These are phyloP conservation scores for Gymnothorax javanicus DNA, from an alignment of 2,797 vertebrate genomes.

Conservation along the genomic window DNA sequence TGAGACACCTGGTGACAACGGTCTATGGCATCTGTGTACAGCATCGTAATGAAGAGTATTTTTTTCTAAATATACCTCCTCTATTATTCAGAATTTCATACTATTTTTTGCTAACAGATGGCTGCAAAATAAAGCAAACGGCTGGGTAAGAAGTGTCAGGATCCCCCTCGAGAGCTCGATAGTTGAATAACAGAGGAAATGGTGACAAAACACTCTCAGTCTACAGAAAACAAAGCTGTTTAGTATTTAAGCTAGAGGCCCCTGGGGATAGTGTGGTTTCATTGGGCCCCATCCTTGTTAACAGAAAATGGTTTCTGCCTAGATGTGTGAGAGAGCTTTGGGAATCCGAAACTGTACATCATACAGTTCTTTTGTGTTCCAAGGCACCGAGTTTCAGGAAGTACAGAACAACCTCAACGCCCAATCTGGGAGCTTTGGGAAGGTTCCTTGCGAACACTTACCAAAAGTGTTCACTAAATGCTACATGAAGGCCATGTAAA, in stretches of 20 bases:
- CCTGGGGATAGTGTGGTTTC: constrained; percentile 60
- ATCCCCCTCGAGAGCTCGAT: constrained; percentile 48
- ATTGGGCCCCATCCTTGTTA: constrained; percentile 20
- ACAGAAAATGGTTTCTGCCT: constrained; percentile 39
- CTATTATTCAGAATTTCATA: neutral
- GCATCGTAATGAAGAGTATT: neutral
- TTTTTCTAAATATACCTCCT: neutral
- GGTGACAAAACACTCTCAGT: constrained; percentile 58
- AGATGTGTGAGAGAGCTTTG: constrained; percentile 45
- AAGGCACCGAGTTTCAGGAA: neutral
- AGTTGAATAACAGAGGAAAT: constrained; percentile 64
- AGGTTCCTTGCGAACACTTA: constrained; percentile 33
- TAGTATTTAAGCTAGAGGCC: constrained; percentile 13
- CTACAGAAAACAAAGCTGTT: constrained; percentile 47
- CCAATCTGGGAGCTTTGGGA: neutral
- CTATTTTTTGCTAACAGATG: constrained; percentile 30
- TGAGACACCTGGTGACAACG: neutral
- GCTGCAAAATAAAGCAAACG: constrained; percentile 30
- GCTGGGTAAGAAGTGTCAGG: constrained; percentile 15
- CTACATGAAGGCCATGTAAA: constrained; percentile 33
- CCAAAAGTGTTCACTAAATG: constrained; percentile 52
- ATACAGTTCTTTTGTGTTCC: neutral
- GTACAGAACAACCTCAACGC: neutral
- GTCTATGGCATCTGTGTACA: constrained; percentile 3
- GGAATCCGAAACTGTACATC: constrained; percentile 7